A percentile compares a stretch with the other conserved stretches of the same genome.
phyloP scores from a whole-genome alignment of 1,140 invertebrate species.

The Neomicropteryx cornuta region DNA sequence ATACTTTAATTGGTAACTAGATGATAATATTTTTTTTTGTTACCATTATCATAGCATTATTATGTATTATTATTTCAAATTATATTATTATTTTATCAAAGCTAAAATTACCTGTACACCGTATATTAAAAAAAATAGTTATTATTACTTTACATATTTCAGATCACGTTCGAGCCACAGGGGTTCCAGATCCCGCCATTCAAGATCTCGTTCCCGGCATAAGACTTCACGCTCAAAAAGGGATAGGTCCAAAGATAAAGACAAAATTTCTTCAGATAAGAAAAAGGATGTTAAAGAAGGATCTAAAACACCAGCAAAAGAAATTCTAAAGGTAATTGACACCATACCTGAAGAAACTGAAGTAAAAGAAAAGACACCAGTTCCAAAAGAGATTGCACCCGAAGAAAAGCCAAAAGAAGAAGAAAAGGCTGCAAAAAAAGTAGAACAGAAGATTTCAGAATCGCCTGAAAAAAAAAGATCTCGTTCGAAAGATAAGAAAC shows the following conservation, averaged over 20 bases:
- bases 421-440: constrained; percentile 29
- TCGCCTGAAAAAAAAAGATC: constrained; percentile 26
- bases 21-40: too few relatives aligned
- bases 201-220: constrained; percentile 49
- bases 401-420: constrained; percentile 28
- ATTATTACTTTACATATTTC: neutral
- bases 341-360: constrained; percentile 15
- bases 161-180: constrained; percentile 37
- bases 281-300: constrained; percentile 25
- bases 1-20: too few relatives aligned
- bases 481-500: constrained; percentile 39
- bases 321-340: constrained; percentile 17
- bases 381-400: constrained; percentile 12
- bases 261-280: constrained; percentile 22
- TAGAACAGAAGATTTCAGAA: constrained; percentile 25
- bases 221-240: constrained; percentile 48
- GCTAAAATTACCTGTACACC: too few relatives aligned
- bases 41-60: too few relatives aligned
- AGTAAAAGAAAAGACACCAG: constrained; percentile 18
- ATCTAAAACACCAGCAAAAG: constrained; percentile 22
- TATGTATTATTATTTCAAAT: too few relatives aligned
- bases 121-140: too few relatives aligned
- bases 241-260: constrained; percentile 28
- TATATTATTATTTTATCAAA: too few relatives aligned
- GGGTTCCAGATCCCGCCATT: constrained; percentile 40